These are phyloP conservation scores for Brachycybe producta DNA, from an alignment of 2,888 invertebrate genomes.

Conservation along the genomic window DNA sequence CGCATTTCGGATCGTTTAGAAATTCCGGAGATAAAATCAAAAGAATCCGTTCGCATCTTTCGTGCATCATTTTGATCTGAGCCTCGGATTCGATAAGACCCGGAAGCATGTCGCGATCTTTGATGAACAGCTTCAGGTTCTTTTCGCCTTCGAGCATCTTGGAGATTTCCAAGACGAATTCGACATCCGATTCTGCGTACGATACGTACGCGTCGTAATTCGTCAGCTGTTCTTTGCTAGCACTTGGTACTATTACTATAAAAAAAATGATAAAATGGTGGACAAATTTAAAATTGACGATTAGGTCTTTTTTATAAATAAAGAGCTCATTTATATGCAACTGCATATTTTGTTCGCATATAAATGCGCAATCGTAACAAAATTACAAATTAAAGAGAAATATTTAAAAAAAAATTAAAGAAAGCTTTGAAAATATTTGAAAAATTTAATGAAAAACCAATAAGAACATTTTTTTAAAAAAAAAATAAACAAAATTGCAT, in stretches of 20 bases:
- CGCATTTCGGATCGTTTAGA: conserved; percentile 7
- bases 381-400: not conserved
- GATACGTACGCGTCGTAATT: conserved; percentile 26
- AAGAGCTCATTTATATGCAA: not conserved
- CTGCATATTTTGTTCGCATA: not conserved
- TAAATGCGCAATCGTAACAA: not conserved
- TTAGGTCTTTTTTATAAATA: too few relatives aligned
- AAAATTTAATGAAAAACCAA: too few relatives aligned
- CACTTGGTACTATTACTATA: too few relatives aligned
- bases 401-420: not conserved
- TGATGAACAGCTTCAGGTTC: conserved; percentile 23
- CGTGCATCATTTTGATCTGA: conserved; percentile 22
- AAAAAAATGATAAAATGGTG: not conserved
- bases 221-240: not conserved
- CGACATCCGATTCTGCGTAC: conserved; percentile 24
- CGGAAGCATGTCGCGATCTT: conserved; percentile 22
- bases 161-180: conserved; percentile 23
- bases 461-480: not conserved
- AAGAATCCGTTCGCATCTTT: conserved; percentile 16
- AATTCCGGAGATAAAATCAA: conserved; percentile 10
- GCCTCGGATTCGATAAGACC: conserved; percentile 23
- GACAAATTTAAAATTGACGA: not conserved
- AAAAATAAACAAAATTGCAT: not conserved
- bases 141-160: conserved; percentile 21
- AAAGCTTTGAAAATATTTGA: too few relatives aligned